Evolutionary conservation across 2,888 invertebrate species (phyloP).

Genomic region (Agrochola lota): DNA sequence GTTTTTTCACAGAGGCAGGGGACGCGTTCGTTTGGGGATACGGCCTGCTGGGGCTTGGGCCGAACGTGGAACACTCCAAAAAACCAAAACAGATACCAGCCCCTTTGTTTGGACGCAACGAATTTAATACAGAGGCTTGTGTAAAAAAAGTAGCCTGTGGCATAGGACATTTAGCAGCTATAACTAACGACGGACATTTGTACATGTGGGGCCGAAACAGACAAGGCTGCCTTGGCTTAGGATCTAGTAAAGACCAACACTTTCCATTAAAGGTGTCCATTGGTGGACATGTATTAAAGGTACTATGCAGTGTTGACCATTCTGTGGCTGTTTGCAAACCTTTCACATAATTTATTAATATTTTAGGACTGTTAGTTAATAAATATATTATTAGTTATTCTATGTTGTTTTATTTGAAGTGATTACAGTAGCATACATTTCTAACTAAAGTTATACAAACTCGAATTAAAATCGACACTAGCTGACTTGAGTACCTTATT

Average conservation of each 20-base stretch:
- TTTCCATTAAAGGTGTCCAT: constrained; percentile 96
- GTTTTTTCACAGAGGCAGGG: constrained; percentile 92
- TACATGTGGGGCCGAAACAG: constrained; percentile 98
- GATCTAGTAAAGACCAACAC: constrained; percentile 94
- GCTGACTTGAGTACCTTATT: background rate
- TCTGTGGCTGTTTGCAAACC: constrained; percentile 94
- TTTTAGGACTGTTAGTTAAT: constrained; percentile 70
- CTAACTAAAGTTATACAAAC: constrained; percentile 1
- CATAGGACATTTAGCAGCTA: constrained; percentile 93
- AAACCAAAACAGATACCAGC: constrained; percentile 94
- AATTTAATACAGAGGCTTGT: constrained; percentile 93
- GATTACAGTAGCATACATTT: constrained; percentile 1
- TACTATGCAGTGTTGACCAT: constrained; percentile 96
- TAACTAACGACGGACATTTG: constrained; percentile 95
- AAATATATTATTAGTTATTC: constrained; percentile 53
- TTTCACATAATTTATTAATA: constrained; percentile 83
- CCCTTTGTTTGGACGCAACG: constrained; percentile 96
- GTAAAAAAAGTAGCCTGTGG: constrained; percentile 93
- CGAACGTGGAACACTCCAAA: constrained; percentile 92
- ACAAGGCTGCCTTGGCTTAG: constrained; percentile 95
- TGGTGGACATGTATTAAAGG: constrained; percentile 93
- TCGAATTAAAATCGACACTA: background rate
- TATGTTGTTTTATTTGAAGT: constrained; percentile 49
- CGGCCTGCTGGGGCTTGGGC: constrained; percentile 97
- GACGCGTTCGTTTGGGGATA: constrained; percentile 98